These are phyloP conservation scores for Drosophila ficusphila DNA, from an alignment of 1,140 invertebrate species.

Conservation along the genomic window DNA sequence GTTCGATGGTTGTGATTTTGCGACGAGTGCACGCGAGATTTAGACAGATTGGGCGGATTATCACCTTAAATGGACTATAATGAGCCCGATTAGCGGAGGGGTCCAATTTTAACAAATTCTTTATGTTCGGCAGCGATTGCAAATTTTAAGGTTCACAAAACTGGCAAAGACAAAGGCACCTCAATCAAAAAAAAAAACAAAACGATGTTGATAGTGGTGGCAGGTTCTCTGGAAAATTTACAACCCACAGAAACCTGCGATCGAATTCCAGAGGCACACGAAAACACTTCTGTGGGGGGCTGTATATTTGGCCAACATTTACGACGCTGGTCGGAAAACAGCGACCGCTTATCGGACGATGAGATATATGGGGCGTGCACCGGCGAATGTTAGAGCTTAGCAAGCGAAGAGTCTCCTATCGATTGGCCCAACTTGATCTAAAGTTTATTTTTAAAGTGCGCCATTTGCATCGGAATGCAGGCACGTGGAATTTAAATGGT, in stretches of 20 bases:
- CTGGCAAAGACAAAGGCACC: neutral
- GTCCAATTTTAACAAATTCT: too few species aligned
- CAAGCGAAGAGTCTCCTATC: neutral
- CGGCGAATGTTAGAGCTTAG: neutral
- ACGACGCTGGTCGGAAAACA: slow-evolving; percentile 3
- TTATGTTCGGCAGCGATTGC: neutral
- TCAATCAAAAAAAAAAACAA: slow-evolving; percentile 4
- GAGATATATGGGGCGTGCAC: neutral
- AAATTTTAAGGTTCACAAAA: neutral
- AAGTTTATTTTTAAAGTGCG: neutral
- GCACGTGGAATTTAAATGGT: neutral
- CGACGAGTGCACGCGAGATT: slow-evolving; percentile 9
- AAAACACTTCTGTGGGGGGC: slow-evolving; percentile 3
- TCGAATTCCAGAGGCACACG: neutral
- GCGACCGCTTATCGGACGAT: slow-evolving; percentile 3
- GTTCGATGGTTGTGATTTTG: slow-evolving; percentile 1
- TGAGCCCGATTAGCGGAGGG: neutral
- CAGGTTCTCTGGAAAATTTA: slow-evolving; percentile 6
- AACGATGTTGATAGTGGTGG: slow-evolving; percentile 1
- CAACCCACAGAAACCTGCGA: neutral
- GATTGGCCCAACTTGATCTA: neutral
- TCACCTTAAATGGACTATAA: neutral
- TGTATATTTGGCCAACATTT: slow-evolving; percentile 17
- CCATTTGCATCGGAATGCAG: slow-evolving; percentile 10
- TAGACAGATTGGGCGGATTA: neutral